These are phyloP conservation scores for Nylanderia fulva DNA, from an alignment of 1,140 invertebrate species.

Conservation along the genomic window DNA sequence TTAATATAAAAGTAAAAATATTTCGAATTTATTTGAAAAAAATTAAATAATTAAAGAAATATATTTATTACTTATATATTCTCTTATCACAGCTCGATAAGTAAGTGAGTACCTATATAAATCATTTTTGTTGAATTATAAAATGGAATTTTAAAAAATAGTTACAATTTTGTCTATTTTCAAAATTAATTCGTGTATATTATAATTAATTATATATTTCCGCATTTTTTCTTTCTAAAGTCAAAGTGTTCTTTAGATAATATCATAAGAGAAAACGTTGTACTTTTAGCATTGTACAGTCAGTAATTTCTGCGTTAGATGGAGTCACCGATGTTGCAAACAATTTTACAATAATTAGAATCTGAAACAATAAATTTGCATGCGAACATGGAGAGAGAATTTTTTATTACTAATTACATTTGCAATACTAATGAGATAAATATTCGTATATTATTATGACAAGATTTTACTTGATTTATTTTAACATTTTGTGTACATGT, in stretches of 20 bases:
- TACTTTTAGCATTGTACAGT: neutral
- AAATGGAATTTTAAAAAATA: neutral
- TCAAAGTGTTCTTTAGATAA: neutral
- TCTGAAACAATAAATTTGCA: neutral
- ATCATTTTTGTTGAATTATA: neutral
- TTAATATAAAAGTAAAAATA: neutral
- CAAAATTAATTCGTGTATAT: neutral
- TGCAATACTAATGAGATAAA: neutral
- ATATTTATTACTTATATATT: neutral
- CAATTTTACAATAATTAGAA: neutral
- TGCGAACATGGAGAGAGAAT: too few relatives aligned
- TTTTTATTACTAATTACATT: neutral
- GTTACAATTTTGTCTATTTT: neutral
- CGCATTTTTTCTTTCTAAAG: neutral
- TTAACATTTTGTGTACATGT: neutral
- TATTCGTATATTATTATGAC: neutral
- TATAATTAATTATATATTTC: neutral
- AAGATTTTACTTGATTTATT: neutral
- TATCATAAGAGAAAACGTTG: neutral
- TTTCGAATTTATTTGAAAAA: neutral
- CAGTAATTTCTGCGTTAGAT: conserved; percentile 4
- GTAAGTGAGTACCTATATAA: neutral
- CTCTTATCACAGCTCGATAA: conserved; percentile 23
- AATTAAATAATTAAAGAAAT: too few relatives aligned
- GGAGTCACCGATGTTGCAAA: neutral